Percentiles rank a stretch among this genome's conserved stretches.
These are phyloP conservation scores for Cyrtonyx montezumae DNA, from an alignment of 2,113 vertebrate species.

Conservation along the genomic window DNA sequence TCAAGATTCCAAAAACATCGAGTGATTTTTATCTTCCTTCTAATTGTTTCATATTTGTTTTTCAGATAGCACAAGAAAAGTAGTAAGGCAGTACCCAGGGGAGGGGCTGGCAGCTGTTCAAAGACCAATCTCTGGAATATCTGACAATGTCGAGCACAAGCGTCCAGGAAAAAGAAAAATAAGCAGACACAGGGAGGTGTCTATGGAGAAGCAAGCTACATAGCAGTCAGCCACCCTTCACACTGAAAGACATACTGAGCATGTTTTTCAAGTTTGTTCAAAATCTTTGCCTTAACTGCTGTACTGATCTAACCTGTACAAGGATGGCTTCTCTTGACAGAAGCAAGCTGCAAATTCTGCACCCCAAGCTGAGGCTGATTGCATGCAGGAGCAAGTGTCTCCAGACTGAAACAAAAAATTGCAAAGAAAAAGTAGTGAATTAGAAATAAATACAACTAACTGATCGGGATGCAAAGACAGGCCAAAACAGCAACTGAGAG, in stretches of 20 bases:
- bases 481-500: neutral
- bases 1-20: slow-evolving; percentile 57
- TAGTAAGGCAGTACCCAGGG: slow-evolving; percentile 67
- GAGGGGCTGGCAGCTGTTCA: slow-evolving; percentile 70
- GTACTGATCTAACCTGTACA: neutral
- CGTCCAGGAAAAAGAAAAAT: slow-evolving; percentile 57
- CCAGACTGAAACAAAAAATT: neutral
- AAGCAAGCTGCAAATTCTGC: slow-evolving; percentile 1
- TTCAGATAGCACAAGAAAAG: slow-evolving; percentile 65
- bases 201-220: neutral
- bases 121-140: slow-evolving; percentile 61
- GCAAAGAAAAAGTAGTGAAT: neutral
- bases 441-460: neutral
- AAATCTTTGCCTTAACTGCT: neutral
- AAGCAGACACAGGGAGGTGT: slow-evolving; percentile 30
- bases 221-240: neutral
- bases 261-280: neutral
- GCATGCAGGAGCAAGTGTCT: neutral
- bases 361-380: neutral
- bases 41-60: slow-evolving; percentile 77
- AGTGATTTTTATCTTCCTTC: slow-evolving; percentile 63
- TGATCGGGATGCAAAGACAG: neutral
- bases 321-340: neutral
- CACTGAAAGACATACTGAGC: neutral
- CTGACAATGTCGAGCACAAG: slow-evolving; percentile 59